Evolutionary conservation across 2,797 vertebrate species (phyloP).

Genomic region (Alcedo quadribrachys): DNA sequence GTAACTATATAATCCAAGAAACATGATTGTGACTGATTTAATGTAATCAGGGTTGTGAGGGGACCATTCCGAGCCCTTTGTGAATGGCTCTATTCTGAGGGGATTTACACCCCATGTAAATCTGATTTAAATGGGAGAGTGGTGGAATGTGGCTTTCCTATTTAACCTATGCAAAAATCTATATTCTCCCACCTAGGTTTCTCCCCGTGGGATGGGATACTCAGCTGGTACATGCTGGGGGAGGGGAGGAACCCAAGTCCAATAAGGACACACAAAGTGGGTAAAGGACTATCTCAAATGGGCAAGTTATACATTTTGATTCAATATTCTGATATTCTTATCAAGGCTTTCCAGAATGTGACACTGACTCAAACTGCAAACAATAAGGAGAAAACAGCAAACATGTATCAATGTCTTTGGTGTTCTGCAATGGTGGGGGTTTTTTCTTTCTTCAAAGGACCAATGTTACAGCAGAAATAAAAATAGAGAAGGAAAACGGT

Average conservation of each 20-base stretch:
- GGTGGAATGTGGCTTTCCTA: slow-evolving; percentile 64
- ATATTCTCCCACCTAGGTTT: slow-evolving; percentile 59
- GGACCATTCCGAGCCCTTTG: slow-evolving; percentile 56
- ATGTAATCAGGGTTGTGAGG: slow-evolving; percentile 64
- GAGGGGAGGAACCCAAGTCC: slow-evolving; percentile 38
- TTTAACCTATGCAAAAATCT: slow-evolving; percentile 70
- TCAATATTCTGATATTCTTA: slow-evolving; percentile 76
- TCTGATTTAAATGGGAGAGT: slow-evolving; percentile 71
- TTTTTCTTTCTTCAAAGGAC: slow-evolving; percentile 16
- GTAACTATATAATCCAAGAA: slow-evolving; percentile 67
- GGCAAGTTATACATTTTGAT: slow-evolving; percentile 69
- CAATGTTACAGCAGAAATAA: slow-evolving; percentile 34
- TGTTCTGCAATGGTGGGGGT: slow-evolving; percentile 24
- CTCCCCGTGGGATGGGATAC: slow-evolving; percentile 43
- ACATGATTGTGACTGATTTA: slow-evolving; percentile 71
- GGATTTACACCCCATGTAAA: slow-evolving; percentile 71
- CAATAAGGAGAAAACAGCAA: slow-evolving; percentile 70
- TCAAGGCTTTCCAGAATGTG: slow-evolving; percentile 75
- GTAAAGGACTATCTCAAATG: slow-evolving; percentile 53
- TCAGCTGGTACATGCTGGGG: neutral
- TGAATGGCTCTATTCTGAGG: slow-evolving; percentile 58
- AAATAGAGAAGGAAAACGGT: slow-evolving; percentile 5
- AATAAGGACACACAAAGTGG: slow-evolving; percentile 34
- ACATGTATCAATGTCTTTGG: slow-evolving; percentile 63
- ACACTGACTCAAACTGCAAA: slow-evolving; percentile 68